Evolutionary conservation across 2,888 invertebrate genomes (phyloP), one percentile per base, ranked within the genome.

Genomic region (Ornithoptera alexandrae): DNA sequence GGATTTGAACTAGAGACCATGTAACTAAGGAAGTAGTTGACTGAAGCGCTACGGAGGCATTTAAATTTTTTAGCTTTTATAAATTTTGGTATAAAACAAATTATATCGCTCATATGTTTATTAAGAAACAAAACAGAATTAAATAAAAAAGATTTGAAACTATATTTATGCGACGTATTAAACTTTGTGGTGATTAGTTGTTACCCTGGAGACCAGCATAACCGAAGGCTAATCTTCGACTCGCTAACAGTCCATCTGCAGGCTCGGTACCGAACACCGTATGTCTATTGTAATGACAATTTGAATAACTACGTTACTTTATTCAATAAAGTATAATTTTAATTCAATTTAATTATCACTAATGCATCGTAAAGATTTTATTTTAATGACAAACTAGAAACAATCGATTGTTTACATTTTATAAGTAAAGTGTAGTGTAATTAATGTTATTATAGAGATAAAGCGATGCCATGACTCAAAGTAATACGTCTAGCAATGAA

Each of bases 111-210:
- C 10, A 46, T 10, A 46, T 15, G 30, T 30, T 30, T 30, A 46
- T 1, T 1, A 46, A 46, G 17, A 46, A 46, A 46, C 2, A 15
- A 46, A 46, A 12, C 46, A 46, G 46, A 46, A 17, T 46, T 15
- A 12, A 4, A 15, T 46, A 46, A 46, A 46, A 15, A 46, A 30
- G 4, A 30, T 17, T 46, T 15, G 15, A 46, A 46, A 46, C 12
- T 46, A 15, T 46, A 15, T 15, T 17, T 61, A 63, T 60, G 53
- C 42, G 77, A 77, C 82, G 81, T 82, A 85, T 89, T 83, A 84
- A 88, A 84, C 66, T 85, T 91, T 92, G 92, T 92, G 87, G 81
- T 90, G 85, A 87, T 90, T 84, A 88, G 79, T 75, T 81, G 91
- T 92, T 89, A 86, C 91, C 88, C 78, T 77, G 80, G 89, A 86